phyloP scores from a whole-genome alignment of 2,797 vertebrate species.

The Tachyglossus aculeatus region DNA sequence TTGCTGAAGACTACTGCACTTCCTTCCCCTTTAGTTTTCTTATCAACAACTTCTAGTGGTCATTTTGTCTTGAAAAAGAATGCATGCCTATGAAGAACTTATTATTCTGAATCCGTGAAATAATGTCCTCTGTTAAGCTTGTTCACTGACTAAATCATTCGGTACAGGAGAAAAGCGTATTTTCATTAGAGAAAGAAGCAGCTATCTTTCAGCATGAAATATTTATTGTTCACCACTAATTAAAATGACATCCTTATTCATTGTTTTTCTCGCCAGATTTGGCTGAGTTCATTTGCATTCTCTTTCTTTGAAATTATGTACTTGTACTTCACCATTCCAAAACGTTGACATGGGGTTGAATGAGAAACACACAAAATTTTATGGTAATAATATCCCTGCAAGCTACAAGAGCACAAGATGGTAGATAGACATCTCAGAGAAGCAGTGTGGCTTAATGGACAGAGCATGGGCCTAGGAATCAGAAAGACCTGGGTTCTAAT shows the following conservation, averaged over 20 bases:
- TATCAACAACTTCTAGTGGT: constrained; percentile 18
- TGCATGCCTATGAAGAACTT: neutral
- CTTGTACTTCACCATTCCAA: too few relatives aligned
- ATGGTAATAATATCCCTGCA: too few relatives aligned
- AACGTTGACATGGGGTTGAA: too few relatives aligned
- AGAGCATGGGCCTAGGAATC: too few relatives aligned
- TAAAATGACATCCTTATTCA: neutral
- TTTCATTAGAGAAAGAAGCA: neutral
- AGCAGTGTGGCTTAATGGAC: too few relatives aligned
- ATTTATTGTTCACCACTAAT: neutral
- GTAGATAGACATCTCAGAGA: too few relatives aligned
- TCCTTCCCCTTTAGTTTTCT: neutral
- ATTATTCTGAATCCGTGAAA: neutral
- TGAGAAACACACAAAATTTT: too few relatives aligned
- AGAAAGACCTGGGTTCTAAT: too few relatives aligned
- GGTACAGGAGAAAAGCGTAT: neutral
- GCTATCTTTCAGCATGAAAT: neutral
- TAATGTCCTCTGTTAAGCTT: constrained; percentile 8
- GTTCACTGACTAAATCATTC: constrained; percentile 11
- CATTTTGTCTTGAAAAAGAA: neutral
- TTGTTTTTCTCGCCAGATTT: neutral
- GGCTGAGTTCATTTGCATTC: neutral
- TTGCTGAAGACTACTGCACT: neutral
- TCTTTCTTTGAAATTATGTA: too few relatives aligned
- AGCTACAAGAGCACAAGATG: too few relatives aligned